phyloP scores from a whole-genome alignment of 2,888 invertebrate genomes.

The Neoaliturus tenellus region DNA sequence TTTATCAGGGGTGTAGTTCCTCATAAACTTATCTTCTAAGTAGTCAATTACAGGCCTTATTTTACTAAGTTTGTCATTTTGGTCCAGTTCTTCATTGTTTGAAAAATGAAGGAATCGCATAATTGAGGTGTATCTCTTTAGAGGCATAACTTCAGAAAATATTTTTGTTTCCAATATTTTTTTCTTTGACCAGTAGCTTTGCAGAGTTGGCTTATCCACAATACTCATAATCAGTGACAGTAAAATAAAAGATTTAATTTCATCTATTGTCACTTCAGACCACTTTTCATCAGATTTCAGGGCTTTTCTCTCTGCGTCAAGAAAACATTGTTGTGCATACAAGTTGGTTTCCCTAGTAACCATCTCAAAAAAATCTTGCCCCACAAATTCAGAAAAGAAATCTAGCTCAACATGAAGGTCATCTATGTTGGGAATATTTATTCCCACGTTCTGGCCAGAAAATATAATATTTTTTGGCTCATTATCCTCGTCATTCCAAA shows the following conservation, averaged over 20 bases:
- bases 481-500: neutral
- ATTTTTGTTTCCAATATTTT: neutral
- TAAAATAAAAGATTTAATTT: neutral
- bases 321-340: neutral
- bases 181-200: neutral
- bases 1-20: constrained; percentile 63
- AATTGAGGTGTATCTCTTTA: neutral
- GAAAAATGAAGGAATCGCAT: neutral
- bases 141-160: neutral
- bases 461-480: neutral
- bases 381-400: neutral
- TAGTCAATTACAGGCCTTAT: constrained; percentile 36
- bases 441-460: neutral
- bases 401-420: neutral
- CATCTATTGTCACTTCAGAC: neutral
- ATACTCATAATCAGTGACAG: neutral
- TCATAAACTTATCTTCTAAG: neutral
- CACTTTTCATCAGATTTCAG: neutral
- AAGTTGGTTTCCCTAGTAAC: neutral
- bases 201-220: neutral
- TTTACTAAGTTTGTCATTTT: constrained; percentile 59
- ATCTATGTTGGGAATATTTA: neutral
- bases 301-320: neutral
- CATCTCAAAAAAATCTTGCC: neutral
- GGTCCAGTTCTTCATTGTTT: neutral